phyloP scores from a whole-genome alignment of 2,888 invertebrate species.

The Rhagonycha fulva region DNA sequence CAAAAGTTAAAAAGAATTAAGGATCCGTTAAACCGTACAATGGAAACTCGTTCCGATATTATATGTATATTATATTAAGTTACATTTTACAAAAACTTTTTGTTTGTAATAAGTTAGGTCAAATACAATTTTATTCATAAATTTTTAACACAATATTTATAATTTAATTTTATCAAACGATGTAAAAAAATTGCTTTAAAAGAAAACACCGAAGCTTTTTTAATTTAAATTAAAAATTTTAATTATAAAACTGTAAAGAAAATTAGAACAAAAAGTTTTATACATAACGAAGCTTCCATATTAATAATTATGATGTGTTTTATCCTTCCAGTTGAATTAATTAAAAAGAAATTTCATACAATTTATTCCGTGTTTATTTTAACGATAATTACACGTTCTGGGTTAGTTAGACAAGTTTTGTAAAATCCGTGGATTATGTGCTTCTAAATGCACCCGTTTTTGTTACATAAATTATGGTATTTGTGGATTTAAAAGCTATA shows the following conservation, averaged over 20 bases:
- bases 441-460: slow-evolving; percentile 32
- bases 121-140: neutral
- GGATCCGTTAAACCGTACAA: neutral
- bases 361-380: slow-evolving; percentile 43
- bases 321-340: slow-evolving; percentile 10
- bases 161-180: neutral
- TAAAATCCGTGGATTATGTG: slow-evolving; percentile 32
- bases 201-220: neutral
- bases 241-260: neutral
- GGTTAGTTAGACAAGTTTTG: slow-evolving; percentile 36
- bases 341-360: slow-evolving; percentile 24
- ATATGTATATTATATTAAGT: neutral
- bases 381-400: slow-evolving; percentile 42
- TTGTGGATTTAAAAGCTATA: slow-evolving; percentile 12
- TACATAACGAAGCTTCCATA: neutral
- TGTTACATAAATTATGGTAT: slow-evolving; percentile 31
- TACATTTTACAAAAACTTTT: neutral
- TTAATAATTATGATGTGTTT: neutral
- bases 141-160: neutral
- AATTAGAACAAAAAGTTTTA: neutral
- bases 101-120: neutral
- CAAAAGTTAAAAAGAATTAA: neutral
- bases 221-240: slow-evolving; percentile 1
- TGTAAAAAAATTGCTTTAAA: neutral
- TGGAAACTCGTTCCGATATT: neutral